A percentile compares a stretch with the other conserved stretches of the same genome.
Evolutionary conservation across 2,113 vertebrate species (phyloP).

Genomic region (Grus americana): DNA sequence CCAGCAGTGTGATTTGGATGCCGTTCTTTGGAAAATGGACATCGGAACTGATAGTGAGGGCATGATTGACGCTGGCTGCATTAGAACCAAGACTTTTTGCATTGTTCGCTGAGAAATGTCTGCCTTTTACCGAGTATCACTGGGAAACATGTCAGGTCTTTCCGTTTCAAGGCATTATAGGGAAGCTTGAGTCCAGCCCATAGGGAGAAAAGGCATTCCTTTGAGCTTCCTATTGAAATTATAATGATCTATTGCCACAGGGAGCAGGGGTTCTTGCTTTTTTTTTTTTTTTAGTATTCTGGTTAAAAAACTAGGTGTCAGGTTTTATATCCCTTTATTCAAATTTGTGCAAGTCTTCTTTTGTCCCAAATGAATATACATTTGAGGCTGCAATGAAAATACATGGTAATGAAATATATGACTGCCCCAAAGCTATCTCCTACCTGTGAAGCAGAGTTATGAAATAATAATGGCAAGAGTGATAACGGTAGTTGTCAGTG

Average conservation of each 20-base stretch:
- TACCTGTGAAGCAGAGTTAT: slow-evolving; percentile 48
- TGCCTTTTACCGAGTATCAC: neutral
- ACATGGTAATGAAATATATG: slow-evolving; percentile 38
- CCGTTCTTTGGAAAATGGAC: neutral
- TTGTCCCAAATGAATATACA: slow-evolving; percentile 1
- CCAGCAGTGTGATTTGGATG: neutral
- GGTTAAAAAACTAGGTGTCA: neutral
- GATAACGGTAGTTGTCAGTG: slow-evolving; percentile 7
- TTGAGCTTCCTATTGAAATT: neutral
- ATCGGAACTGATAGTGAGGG: neutral
- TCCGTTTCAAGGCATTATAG: neutral
- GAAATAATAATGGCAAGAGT: slow-evolving; percentile 58
- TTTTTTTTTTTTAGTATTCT: neutral
- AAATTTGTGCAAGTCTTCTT: neutral
- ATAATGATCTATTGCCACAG: neutral
- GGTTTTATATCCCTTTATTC: neutral
- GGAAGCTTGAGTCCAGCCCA: neutral
- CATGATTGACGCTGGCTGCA: neutral
- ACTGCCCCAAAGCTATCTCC: slow-evolving; percentile 29
- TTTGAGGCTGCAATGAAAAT: slow-evolving; percentile 31
- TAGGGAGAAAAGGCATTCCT: neutral
- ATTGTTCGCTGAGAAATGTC: neutral
- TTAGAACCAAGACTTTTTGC: neutral
- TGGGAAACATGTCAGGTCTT: neutral
- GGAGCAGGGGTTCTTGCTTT: neutral